Conservation (phyloP, 1,140 invertebrate genomes). For the Macrostomum lignano region DNA sequence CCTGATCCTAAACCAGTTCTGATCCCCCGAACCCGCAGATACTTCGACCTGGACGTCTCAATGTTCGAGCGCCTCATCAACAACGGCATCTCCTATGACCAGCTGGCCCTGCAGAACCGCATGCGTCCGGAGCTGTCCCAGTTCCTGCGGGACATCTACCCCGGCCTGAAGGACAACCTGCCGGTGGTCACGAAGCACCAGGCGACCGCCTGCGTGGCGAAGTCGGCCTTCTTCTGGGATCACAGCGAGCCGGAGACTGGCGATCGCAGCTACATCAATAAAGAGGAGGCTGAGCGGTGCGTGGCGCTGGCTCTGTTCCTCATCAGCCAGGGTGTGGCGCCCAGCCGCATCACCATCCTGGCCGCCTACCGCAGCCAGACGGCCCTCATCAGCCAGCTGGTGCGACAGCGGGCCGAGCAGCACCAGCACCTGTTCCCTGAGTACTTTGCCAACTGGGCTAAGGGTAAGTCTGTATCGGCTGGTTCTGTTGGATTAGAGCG, state of each 20-base stretch:
- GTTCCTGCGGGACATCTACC: conserved; percentile 14
- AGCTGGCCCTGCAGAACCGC: conserved; percentile 4
- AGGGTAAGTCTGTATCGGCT: too few relatives aligned
- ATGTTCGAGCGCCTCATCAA: conserved; percentile 7
- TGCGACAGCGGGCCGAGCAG: neutral
- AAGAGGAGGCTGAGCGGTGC: conserved; percentile 3
- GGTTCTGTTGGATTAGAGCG: too few relatives aligned
- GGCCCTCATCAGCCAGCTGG: neutral
- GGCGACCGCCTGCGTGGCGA: conserved; percentile 6
- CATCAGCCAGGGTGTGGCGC: conserved; percentile 6
- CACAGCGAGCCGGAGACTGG: conserved; percentile 7
- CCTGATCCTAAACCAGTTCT: too few relatives aligned
- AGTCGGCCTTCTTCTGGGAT: conserved; percentile 6
- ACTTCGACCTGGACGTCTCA: conserved; percentile 6
- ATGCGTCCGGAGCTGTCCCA: conserved; percentile 7
- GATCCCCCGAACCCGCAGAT: too few relatives aligned
- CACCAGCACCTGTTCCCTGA: too few relatives aligned
- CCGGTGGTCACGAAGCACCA: conserved; percentile 7
- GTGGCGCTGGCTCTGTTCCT: conserved; percentile 4
- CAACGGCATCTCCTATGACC: neutral
- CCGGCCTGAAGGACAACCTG: conserved; percentile 9
- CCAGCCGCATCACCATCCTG: conserved; percentile 6
- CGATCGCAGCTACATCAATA: conserved; percentile 7
- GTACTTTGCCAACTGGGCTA: too few relatives aligned
- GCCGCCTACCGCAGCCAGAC: conserved; percentile 8